Conservation (phyloP, 2,797 vertebrate genomes). For the Todus mexicanus region DNA sequence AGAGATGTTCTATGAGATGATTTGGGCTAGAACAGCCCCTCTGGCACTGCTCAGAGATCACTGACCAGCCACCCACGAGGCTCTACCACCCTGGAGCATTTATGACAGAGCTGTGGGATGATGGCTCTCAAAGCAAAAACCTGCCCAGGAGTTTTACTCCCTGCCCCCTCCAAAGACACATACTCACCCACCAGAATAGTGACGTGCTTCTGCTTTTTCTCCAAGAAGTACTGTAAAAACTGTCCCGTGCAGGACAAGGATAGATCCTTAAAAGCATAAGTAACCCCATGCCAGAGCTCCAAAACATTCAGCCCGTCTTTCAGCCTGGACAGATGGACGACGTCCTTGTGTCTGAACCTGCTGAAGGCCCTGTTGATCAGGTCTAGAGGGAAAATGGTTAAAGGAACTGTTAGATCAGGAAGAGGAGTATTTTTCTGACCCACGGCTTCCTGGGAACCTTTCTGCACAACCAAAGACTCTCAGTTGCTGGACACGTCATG, state of each 20-base stretch:
- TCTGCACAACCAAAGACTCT: neutral
- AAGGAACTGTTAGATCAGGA: neutral
- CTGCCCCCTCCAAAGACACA: neutral
- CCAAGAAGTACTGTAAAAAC: slow-evolving; percentile 88
- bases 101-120: neutral
- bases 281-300: slow-evolving; percentile 91
- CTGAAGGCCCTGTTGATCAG: slow-evolving; percentile 81
- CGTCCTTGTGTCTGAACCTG: slow-evolving; percentile 81
- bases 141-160: neutral
- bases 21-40: neutral
- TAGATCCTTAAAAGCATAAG: slow-evolving; percentile 90
- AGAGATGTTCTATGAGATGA: neutral
- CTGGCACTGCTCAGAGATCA: neutral
- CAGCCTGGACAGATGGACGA: slow-evolving; percentile 76
- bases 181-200: slow-evolving; percentile 87
- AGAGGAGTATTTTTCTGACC: neutral
- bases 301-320: slow-evolving; percentile 80
- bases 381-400: slow-evolving; percentile 58
- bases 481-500: neutral
- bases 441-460: neutral
- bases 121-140: neutral
- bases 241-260: slow-evolving; percentile 86
- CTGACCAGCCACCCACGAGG: neutral
- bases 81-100: neutral
- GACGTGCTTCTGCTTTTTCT: slow-evolving; percentile 76